Evolutionary conservation across 1,140 invertebrate genomes (phyloP), one percentile per base, ranked within the genome.

Genomic region (Stegodyphus dumicola): DNA sequence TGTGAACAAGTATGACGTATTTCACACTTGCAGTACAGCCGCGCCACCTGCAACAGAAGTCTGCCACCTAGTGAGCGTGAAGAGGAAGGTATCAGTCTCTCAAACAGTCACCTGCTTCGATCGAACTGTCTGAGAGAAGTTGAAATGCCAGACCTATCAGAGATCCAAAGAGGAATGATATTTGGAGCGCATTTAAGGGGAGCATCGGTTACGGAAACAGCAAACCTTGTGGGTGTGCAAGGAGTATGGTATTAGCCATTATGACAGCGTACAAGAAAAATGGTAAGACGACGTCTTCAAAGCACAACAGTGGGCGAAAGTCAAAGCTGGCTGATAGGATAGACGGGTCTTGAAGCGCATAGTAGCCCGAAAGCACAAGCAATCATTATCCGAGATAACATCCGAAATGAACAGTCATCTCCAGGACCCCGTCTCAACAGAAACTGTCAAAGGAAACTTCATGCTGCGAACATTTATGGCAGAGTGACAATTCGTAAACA

Each of bases 161-260:
- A 74, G 49, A 52, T 53, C 52, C 13, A 74, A n/a, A 6, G 71
- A 51, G 3, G 49, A 51, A 51, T 52, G 71, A 74, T 51, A 17
- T 0, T 74, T 51, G 71, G 71, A 6, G 51, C 49, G 13, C 33
- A 10, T 2, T n/a, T 6, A n/a, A 51, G 48, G 5, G 71, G 71
- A 52, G 52, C 71, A 6, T 52, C 48, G 15, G 52, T 74, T 51
- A 52, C 71, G 49, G 51, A 74, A 74, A 74, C 51, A 51, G 15
- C 48, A 52, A 52, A 11, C 48, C 71, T 74, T 51, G 5, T 74
- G 48, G 71, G 5, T 74, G 6, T 51, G 49, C 71, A n/a, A 49
- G 49, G 49, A 51, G 48, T 0, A 74, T 15, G 69, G 52, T 83
- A 49, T 87, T 87, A 84, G 65, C 65, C 65, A 66, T 66, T 66